phyloP scores from a whole-genome alignment of 2,113 vertebrate species.

The Proterorhinus semilunaris region DNA sequence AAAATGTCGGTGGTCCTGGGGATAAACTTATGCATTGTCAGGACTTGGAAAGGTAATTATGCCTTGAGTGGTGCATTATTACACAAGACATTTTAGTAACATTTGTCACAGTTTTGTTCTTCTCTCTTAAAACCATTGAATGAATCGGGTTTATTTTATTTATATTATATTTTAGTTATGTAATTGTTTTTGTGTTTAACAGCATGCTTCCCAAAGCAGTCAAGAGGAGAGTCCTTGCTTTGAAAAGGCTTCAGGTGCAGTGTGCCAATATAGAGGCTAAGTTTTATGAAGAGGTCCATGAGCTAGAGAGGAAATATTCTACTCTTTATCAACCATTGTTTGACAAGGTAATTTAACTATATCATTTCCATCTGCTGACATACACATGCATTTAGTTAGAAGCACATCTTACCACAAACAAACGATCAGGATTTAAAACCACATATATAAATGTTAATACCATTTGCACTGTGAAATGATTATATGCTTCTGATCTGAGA shows the following conservation, averaged over 20 bases:
- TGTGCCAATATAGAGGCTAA: constrained; percentile 95
- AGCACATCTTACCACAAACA: not conserved
- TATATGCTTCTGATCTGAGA: constrained; percentile 13
- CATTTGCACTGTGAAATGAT: constrained; percentile 25
- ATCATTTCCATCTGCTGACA: not conserved
- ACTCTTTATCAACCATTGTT: constrained; percentile 91
- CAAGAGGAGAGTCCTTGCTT: constrained; percentile 90
- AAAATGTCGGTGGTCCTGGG: constrained; percentile 52
- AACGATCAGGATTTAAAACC: too few relatives aligned
- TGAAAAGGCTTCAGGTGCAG: constrained; percentile 94
- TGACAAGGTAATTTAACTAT: constrained; percentile 83
- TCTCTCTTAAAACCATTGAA: too few relatives aligned
- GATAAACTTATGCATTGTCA: constrained; percentile 55
- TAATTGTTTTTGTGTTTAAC: constrained; percentile 7
- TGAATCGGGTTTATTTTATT: too few relatives aligned
- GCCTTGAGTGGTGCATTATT: too few relatives aligned
- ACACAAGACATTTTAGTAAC: too few relatives aligned
- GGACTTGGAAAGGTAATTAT: constrained; percentile 61
- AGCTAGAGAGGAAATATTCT: constrained; percentile 94
- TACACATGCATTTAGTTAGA: not conserved
- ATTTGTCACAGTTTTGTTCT: too few relatives aligned
- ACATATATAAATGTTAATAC: not conserved
- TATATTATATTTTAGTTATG: too few relatives aligned
- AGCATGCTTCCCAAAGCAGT: constrained; percentile 93
- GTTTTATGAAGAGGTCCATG: constrained; percentile 98